Conservation (phyloP, 2,888 invertebrate species). For the Antitype chi region DNA sequence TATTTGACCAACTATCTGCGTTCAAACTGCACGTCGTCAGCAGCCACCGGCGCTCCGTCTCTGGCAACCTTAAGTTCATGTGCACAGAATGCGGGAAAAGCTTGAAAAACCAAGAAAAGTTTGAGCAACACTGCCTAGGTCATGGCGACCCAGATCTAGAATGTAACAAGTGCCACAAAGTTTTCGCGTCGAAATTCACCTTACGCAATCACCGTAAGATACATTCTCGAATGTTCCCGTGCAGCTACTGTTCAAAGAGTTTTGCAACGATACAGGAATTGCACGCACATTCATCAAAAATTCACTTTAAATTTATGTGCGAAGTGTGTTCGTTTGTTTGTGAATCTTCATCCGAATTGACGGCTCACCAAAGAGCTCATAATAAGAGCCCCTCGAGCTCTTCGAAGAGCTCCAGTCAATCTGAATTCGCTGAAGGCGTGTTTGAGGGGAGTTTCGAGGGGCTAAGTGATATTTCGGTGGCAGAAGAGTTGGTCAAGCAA, state of each 20-base stretch:
- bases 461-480: conserved; percentile 65
- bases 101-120: conserved; percentile 81
- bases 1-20: conserved; percentile 79
- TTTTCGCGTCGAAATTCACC: conserved; percentile 86
- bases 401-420: conserved; percentile 60
- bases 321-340: conserved; percentile 74
- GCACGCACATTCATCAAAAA: conserved; percentile 74
- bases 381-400: conserved; percentile 28
- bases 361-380: conserved; percentile 70
- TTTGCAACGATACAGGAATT: conserved; percentile 74
- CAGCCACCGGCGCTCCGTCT: conserved; percentile 68
- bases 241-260: conserved; percentile 77
- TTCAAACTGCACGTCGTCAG: conserved; percentile 82
- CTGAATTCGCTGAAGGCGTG: conserved; percentile 68
- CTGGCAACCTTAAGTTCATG: conserved; percentile 71
- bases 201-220: conserved; percentile 84
- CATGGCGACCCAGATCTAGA: conserved; percentile 87
- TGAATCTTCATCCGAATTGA: conserved; percentile 67
- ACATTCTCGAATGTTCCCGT: conserved; percentile 80
- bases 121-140: conserved; percentile 81
- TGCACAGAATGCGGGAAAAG: conserved; percentile 83
- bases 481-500: conserved; percentile 46
- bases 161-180: conserved; percentile 85
- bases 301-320: conserved; percentile 77
- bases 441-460: conserved; percentile 61